Evolutionary conservation across 2,113 vertebrate genomes (phyloP).

Genomic region (Marmota monax): DNA sequence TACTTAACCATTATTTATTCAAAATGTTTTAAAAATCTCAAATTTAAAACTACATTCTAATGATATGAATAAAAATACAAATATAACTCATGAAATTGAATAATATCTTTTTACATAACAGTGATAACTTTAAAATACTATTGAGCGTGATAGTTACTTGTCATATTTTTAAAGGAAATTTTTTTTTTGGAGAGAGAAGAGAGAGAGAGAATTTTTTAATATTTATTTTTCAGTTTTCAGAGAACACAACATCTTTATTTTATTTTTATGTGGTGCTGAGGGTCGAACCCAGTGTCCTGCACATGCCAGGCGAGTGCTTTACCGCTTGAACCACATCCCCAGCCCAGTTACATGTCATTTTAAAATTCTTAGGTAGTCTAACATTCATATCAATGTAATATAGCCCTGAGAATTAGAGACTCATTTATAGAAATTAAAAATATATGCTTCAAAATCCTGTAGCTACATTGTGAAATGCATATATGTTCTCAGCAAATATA

Average conservation of each 20-base stretch:
- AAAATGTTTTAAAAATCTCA: background rate
- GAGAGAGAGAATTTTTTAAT: no score
- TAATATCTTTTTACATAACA: background rate
- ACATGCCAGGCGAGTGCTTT: no score
- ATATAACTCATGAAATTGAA: background rate
- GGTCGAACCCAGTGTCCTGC: no score
- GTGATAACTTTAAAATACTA: background rate
- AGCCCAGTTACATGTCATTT: background rate
- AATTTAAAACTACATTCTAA: constrained; percentile 14
- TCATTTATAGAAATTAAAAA: background rate
- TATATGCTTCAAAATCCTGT: background rate
- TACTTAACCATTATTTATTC: background rate
- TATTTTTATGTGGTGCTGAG: no score
- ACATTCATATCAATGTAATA: background rate
- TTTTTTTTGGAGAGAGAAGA: no score
- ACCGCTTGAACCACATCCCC: no score
- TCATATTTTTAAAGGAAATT: background rate
- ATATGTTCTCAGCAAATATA: background rate
- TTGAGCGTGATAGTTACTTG: background rate
- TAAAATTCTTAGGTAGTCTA: background rate
- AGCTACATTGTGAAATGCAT: background rate
- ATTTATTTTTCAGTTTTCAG: no score
- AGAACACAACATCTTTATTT: no score
- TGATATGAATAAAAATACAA: constrained; percentile 27
- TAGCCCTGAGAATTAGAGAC: background rate